Evolutionary conservation across 2,888 invertebrate species (phyloP), one percentile per base, ranked within the genome.

Genomic region (Eubasilissa splendida): DNA sequence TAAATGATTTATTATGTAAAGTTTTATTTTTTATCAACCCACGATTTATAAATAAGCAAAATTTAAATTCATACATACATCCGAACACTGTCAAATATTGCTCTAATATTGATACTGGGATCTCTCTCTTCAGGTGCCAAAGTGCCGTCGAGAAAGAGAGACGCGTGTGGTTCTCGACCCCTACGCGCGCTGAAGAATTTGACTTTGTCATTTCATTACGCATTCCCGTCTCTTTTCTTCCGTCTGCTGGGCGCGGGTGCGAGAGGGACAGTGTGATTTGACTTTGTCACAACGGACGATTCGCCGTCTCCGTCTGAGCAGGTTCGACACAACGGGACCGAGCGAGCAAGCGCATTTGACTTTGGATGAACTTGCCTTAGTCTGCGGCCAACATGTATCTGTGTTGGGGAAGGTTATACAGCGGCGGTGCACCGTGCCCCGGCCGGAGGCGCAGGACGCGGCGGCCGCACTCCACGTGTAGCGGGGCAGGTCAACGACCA

Each of bases 391-490:
- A 80, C 80, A 54, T 80, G 71, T 80, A 80, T 80, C 80, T 80
- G 78, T 80, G 84, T 84, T 84, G 84, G 81, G 84, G 81, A 84
- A 84, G 84, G 84, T 84, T 84, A 84, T 82, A 84, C 89, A 90
- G 89, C 88, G 89, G 77, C 82, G 73, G 79, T 79, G 88, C 90
- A 89, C 89, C 89, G 75, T 65, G 77, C 77, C 80, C 63, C 74
- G 77, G 63, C 63, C 87, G 81, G 85, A 90, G 90, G 88, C 88
- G 88, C 85, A 59, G 80, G 88, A 88, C 85, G 85, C 85, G 90
- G 89, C 89, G 90, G 85, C 89, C 31, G 9, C 31, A 12, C 11
- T 33, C 79, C 82, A 79, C 81, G 81, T 80, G 81, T 80, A 79
- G 65, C 77, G 22, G 33, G 31, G 12, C 58, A 68, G 84, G 82